phyloP scores from a whole-genome alignment of 2,888 invertebrate genomes.

The Listrodromus nycthemerus region DNA sequence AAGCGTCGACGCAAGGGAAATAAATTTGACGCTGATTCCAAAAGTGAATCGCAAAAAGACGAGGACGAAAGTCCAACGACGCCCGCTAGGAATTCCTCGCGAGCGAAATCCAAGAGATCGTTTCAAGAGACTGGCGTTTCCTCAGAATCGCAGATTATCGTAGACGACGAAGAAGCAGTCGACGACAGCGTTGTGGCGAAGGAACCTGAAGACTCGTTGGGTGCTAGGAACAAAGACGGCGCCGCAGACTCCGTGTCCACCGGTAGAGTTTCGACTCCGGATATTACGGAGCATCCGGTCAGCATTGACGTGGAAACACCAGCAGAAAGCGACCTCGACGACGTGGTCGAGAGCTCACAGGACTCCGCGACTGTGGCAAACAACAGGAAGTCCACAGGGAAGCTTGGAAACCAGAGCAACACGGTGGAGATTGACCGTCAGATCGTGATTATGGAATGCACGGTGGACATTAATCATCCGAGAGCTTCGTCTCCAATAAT shows the following conservation, averaged over 20 bases:
- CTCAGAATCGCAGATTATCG: conserved; percentile 55
- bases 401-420: background rate
- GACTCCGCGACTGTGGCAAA: conserved; percentile 12
- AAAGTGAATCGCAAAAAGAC: background rate
- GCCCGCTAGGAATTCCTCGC: background rate
- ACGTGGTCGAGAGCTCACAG: conserved; percentile 68
- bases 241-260: background rate
- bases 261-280: background rate
- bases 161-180: conserved; percentile 56
- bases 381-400: conserved; percentile 11
- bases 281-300: conserved; percentile 2
- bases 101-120: conserved; percentile 2
- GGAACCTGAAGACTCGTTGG: conserved; percentile 8
- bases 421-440: background rate
- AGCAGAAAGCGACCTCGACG: conserved; percentile 53
- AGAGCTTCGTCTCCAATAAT: conserved; percentile 58
- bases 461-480: conserved; percentile 33
- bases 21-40: background rate
- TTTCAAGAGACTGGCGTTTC: conserved; percentile 28
- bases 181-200: background rate
- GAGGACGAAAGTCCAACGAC: conserved; percentile 9
- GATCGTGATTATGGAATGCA: background rate
- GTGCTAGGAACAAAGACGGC: background rate
- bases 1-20: conserved; percentile 7
- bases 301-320: background rate